A percentile compares a stretch with the other conserved stretches of the same genome.
These are phyloP conservation scores for Glaucidium brasilianum DNA, from an alignment of 2,113 vertebrate species.

Conservation along the genomic window DNA sequence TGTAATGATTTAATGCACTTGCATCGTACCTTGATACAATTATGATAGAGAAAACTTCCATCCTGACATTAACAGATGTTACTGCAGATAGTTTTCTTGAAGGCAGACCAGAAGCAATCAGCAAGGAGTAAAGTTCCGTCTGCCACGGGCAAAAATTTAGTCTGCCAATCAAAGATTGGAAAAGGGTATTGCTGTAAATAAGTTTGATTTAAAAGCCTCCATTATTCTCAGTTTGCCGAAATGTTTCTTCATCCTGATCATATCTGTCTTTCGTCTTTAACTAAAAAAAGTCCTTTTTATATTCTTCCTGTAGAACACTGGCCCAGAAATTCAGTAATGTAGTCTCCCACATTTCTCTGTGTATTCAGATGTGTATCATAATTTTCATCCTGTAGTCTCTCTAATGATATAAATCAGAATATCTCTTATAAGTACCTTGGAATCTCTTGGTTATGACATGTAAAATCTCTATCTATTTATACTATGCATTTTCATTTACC, in stretches of 20 bases:
- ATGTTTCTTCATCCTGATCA: not conserved
- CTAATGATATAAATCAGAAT: not conserved
- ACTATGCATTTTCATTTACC: not conserved
- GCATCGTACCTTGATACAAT: slow-evolving; percentile 36
- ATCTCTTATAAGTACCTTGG: not conserved
- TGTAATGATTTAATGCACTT: slow-evolving; percentile 16
- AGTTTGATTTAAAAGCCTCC: not conserved
- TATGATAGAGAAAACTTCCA: slow-evolving; percentile 19
- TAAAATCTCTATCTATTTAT: not conserved
- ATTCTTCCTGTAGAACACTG: not conserved
- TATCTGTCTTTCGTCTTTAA: not conserved
- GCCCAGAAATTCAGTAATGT: not conserved
- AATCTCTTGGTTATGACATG: not conserved
- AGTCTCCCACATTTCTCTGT: not conserved
- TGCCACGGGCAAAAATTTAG: not conserved
- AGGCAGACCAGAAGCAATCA: not conserved
- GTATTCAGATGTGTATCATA: not conserved
- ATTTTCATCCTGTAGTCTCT: not conserved
- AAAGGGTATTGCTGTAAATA: not conserved
- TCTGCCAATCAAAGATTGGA: not conserved
- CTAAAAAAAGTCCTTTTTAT: not conserved
- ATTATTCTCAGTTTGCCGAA: not conserved
- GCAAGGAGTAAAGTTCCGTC: not conserved
- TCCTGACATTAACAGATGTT: slow-evolving; percentile 37
- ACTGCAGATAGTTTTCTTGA: not conserved